Conservation (phyloP, 2,888 invertebrate species). For the Caenorhabditis sinica region DNA sequence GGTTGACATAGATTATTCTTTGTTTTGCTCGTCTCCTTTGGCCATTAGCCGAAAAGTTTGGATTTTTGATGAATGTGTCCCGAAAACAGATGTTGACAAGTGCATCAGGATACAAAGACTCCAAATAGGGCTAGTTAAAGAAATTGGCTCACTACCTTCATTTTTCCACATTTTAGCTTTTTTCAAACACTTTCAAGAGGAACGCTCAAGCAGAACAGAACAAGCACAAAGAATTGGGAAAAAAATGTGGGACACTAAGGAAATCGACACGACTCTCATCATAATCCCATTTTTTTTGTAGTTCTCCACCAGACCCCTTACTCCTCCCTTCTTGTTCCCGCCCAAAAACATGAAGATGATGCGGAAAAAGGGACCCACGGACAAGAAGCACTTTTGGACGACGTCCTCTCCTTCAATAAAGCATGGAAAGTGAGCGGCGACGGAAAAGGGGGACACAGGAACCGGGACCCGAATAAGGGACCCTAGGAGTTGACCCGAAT, state of each 20-base stretch:
- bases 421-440: conserved; percentile 22
- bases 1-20: conserved; percentile 34
- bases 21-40: neutral
- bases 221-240: neutral
- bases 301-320: conserved; percentile 32
- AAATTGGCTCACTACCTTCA: too few relatives aligned
- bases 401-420: conserved; percentile 46
- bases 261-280: conserved; percentile 44
- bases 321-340: conserved; percentile 16
- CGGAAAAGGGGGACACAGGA: conserved; percentile 26
- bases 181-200: neutral
- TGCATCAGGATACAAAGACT: neutral
- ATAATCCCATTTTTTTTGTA: conserved; percentile 62
- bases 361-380: conserved; percentile 11
- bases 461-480: conserved; percentile 14
- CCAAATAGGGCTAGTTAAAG: neutral
- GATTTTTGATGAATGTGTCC: conserved; percentile 9
- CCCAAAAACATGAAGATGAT: conserved; percentile 56
- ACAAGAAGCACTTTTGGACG: conserved; percentile 59
- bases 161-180: too few relatives aligned
- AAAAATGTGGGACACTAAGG: conserved; percentile 29
- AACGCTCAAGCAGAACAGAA: conserved; percentile 19
- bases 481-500: conserved; percentile 37
- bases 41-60: neutral
- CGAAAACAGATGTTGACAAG: neutral